Percentiles rank a stretch among this genome's conserved stretches.
Evolutionary conservation across 2,113 vertebrate species (phyloP).

Genomic region (Colossoma macropomum): DNA sequence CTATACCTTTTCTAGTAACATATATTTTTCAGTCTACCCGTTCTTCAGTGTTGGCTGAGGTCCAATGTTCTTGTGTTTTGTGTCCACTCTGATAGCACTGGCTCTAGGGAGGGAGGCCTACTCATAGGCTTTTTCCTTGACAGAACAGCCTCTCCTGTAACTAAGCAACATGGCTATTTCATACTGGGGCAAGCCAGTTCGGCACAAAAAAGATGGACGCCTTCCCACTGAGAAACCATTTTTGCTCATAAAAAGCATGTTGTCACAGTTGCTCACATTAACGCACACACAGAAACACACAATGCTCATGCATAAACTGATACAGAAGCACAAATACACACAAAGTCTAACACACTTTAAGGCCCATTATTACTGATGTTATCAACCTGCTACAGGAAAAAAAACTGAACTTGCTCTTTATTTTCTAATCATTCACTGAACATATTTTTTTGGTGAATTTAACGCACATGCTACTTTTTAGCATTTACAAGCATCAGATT

Average conservation of each 20-base stretch:
- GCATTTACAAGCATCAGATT: slow-evolving; percentile 22
- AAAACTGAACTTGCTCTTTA: background rate
- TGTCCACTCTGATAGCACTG: slow-evolving; percentile 58
- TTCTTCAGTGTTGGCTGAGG: slow-evolving; percentile 40
- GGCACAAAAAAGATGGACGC: slow-evolving; percentile 58
- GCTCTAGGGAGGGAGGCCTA: slow-evolving; percentile 45
- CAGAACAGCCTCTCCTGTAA: slow-evolving; percentile 63
- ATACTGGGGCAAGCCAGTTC: slow-evolving; percentile 53
- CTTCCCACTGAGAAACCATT: slow-evolving; percentile 59
- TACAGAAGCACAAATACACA: slow-evolving; percentile 30
- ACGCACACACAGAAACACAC: slow-evolving; percentile 11
- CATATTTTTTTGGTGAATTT: slow-evolving; percentile 13
- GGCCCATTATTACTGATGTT: background rate
- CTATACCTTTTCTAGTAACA: slow-evolving; percentile 46
- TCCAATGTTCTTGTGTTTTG: slow-evolving; percentile 52
- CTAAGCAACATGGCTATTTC: slow-evolving; percentile 75
- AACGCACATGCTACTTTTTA: slow-evolving; percentile 25
- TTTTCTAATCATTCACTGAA: slow-evolving; percentile 19
- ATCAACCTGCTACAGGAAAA: background rate
- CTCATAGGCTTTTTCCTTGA: slow-evolving; percentile 51
- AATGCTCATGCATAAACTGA: slow-evolving; percentile 7
- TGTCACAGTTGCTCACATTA: slow-evolving; percentile 43
- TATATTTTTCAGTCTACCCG: slow-evolving; percentile 42
- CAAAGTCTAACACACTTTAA: background rate
- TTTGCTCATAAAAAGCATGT: slow-evolving; percentile 52